Evolutionary conservation across 2,113 vertebrate species (phyloP).

Genomic region (Sula dactylatra): DNA sequence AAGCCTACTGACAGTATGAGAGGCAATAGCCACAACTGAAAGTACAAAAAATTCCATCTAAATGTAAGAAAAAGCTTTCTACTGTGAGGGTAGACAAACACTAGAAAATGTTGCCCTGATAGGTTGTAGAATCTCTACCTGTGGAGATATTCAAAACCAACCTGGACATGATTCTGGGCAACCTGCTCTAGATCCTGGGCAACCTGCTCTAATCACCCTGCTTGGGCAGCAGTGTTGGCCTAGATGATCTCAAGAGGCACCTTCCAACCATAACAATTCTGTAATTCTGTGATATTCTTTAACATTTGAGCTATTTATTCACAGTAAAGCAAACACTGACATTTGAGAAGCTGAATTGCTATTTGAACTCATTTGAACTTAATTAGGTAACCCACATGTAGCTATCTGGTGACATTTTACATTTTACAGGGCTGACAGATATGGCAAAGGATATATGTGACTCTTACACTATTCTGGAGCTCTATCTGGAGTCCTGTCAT

Average conservation of each 20-base stretch:
- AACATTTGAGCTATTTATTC: not conserved
- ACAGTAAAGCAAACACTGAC: not conserved
- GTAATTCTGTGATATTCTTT: not conserved
- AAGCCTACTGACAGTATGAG: not conserved
- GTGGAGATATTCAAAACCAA: not conserved
- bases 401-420: not conserved
- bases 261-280: not conserved
- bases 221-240: not conserved
- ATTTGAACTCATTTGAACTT: not conserved
- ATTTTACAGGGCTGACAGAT: not conserved
- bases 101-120: not conserved
- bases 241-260: not conserved
- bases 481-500: not conserved
- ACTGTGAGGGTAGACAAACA: not conserved
- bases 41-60: not conserved
- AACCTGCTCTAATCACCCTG: not conserved
- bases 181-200: not conserved
- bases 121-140: not conserved
- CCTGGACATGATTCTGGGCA: not conserved
- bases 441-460: not conserved
- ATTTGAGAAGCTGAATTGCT: not conserved
- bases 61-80: not conserved
- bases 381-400: not conserved
- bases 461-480: not conserved
- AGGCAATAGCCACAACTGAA: not conserved